Percentiles rank a stretch among this genome's conserved stretches.
Evolutionary conservation across 2,888 invertebrate genomes (phyloP).

Genomic region (Rugalucina vietnamica): DNA sequence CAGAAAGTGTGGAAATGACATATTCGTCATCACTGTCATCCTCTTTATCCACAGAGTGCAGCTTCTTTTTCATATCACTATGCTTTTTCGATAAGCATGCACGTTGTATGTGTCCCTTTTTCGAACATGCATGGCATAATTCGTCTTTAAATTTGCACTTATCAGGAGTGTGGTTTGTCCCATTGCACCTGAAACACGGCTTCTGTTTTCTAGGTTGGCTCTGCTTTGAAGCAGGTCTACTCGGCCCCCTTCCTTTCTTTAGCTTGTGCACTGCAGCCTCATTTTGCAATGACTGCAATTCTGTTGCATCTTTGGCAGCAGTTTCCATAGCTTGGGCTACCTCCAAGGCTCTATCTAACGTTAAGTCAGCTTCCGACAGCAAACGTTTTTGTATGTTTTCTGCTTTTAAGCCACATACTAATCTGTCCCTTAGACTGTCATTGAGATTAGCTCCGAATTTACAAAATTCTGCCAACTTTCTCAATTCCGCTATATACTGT

Average conservation of each 20-base stretch:
- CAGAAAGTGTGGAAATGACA: too few relatives aligned
- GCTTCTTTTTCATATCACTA: not conserved
- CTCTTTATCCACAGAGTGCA: not conserved
- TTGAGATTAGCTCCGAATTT: slow-evolving; percentile 51
- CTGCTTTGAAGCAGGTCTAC: too few relatives aligned
- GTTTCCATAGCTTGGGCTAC: slow-evolving; percentile 49
- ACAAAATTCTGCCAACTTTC: slow-evolving; percentile 53
- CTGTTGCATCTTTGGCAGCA: slow-evolving; percentile 39
- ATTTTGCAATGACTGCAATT: not conserved
- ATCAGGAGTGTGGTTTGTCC: not conserved
- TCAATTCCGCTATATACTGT: slow-evolving; percentile 43
- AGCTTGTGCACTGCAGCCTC: not conserved
- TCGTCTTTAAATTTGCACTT: slow-evolving; percentile 1
- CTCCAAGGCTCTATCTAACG: slow-evolving; percentile 39
- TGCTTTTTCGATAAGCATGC: not conserved
- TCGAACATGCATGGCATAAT: not conserved
- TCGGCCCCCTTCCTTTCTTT: not conserved
- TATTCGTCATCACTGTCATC: too few relatives aligned
- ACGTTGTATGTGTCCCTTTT: not conserved
- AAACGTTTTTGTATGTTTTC: slow-evolving; percentile 45
- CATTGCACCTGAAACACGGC: not conserved
- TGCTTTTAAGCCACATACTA: slow-evolving; percentile 54
- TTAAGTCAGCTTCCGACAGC: slow-evolving; percentile 41
- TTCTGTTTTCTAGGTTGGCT: too few relatives aligned
- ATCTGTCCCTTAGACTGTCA: slow-evolving; percentile 51